Percentiles rank a stretch among this genome's conserved stretches.
phyloP scores from a whole-genome alignment of 2,797 vertebrate genomes.

The Babyrousa celebensis region DNA sequence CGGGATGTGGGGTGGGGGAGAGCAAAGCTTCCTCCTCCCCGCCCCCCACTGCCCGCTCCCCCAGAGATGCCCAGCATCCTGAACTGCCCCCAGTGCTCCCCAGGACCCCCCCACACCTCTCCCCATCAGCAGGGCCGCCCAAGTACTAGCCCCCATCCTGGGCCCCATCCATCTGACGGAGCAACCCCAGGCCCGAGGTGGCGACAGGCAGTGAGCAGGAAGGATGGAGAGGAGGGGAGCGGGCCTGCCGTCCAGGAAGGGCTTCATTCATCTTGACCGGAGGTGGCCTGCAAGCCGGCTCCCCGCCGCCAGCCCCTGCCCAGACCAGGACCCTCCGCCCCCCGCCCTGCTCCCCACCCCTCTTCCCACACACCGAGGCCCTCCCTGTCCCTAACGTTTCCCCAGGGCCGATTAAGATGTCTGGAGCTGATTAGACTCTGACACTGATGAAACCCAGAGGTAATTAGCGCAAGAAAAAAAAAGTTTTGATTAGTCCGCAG shows the following conservation, averaged over 20 bases:
- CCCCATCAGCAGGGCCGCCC: neutral
- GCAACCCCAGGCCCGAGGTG: too few species aligned
- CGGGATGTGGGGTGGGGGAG: too few species aligned
- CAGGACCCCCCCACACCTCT: neutral
- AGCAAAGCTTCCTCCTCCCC: neutral
- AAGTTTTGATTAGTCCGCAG: slow-evolving; percentile 94
- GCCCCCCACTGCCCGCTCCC: too few species aligned
- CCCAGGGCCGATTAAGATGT: slow-evolving; percentile 94
- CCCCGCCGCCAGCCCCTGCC: neutral
- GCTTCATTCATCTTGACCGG: neutral
- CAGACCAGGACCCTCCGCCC: neutral
- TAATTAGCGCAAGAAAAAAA: slow-evolving; percentile 93
- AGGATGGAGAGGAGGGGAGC: too few species aligned
- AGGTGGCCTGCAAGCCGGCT: accelerated
- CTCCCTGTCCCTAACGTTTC: slow-evolving; percentile 90
- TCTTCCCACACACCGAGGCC: slow-evolving; percentile 83
- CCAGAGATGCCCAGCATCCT: neutral
- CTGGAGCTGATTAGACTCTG: slow-evolving; percentile 94
- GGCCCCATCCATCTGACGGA: neutral
- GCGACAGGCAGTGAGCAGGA: too few species aligned
- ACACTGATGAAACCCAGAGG: slow-evolving; percentile 94
- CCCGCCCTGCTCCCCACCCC: neutral
- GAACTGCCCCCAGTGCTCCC: neutral
- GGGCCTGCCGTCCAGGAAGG: neutral
- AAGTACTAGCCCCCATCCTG: neutral